Evolutionary conservation across 2,888 invertebrate genomes (phyloP).

Genomic region (Zygothrica quintamaculata): DNA sequence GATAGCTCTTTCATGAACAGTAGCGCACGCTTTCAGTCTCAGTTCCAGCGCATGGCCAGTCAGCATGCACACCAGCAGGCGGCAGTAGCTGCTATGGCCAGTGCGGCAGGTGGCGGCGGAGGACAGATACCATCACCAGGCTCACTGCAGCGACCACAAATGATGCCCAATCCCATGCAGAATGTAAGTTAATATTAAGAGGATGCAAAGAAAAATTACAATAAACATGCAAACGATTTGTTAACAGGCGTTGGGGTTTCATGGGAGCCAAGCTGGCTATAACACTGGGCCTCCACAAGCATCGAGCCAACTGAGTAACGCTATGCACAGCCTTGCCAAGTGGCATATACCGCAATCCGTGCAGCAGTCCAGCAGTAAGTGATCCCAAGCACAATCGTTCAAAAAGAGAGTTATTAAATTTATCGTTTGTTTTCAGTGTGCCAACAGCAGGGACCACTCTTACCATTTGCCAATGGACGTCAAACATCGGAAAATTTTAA

Average conservation of each 20-base stretch:
- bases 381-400: no score
- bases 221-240: neutral
- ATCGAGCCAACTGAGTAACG: conserved; percentile 81
- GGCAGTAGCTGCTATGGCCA: conserved; percentile 82
- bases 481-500: conserved; percentile 84
- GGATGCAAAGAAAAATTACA: neutral
- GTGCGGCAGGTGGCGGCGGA: conserved; percentile 76
- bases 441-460: conserved; percentile 83
- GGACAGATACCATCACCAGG: conserved; percentile 83
- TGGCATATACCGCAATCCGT: conserved; percentile 89
- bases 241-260: conserved; percentile 83
- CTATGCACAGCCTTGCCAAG: conserved; percentile 85
- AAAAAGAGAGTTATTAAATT: no score
- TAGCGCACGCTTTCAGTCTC: conserved; percentile 83
- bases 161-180: conserved; percentile 85
- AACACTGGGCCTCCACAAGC: conserved; percentile 85
- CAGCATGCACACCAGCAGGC: conserved; percentile 87
- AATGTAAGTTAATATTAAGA: conserved; percentile 77
- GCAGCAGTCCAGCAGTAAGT: conserved; percentile 85
- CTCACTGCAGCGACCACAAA: conserved; percentile 81
- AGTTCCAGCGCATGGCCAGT: conserved; percentile 84
- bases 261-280: conserved; percentile 85
- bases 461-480: conserved; percentile 84
- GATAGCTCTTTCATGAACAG: conserved; percentile 85
- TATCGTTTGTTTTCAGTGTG: conserved; percentile 64